Evolutionary conservation across 2,888 invertebrate species (phyloP), one percentile per base, ranked within the genome.

Genomic region (Brachyptera putata): DNA sequence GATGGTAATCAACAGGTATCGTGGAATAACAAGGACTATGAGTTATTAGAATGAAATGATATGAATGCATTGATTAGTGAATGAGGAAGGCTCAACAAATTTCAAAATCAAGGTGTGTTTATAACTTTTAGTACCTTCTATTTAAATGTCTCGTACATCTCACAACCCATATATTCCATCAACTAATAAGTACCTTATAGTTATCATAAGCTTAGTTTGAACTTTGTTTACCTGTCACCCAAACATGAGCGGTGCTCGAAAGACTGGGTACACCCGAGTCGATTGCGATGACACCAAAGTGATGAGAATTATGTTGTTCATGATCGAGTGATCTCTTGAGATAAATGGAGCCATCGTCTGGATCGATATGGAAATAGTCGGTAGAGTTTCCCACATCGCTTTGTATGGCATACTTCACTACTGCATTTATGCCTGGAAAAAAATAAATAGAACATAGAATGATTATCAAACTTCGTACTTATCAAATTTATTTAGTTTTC

Each of bases 191-290:
- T 30, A n/a, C n/a, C n/a, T n/a, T 30, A 30, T 7, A 30, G 11
- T 7, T 7, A 30, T 30, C 5, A 30, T 30, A 30, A 30, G 30
- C 11, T 30, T 30, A 30, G 7, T 30, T 30, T 30, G 5, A n/a
- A n/a, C n/a, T 43, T 4, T 21, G 36, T 73, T 71, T 73, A 86
- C 87, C 87, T 69, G 82, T 82, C 30, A 95, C 79, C 81, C 91
- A 89, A 14, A 95, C 86, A 70, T 91, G 89, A 11, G 91, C 88
- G 1, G 89, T 89, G 64, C 89, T 87, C 63, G 84, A 84, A 14
- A 92, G 79, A 65, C 87, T 81, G 11, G 95, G 94, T n/a, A 85
- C 82, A 11, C 95, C 95, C 63, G 83, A 82, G 77, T 96, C 95
- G 16, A 83, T 80, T 1, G 93, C 95, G 50, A 86, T 80, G 5